Percentiles rank a stretch among this genome's conserved stretches.
Evolutionary conservation across 2,113 vertebrate genomes (phyloP).

Genomic region (Siphamia tubifer): DNA sequence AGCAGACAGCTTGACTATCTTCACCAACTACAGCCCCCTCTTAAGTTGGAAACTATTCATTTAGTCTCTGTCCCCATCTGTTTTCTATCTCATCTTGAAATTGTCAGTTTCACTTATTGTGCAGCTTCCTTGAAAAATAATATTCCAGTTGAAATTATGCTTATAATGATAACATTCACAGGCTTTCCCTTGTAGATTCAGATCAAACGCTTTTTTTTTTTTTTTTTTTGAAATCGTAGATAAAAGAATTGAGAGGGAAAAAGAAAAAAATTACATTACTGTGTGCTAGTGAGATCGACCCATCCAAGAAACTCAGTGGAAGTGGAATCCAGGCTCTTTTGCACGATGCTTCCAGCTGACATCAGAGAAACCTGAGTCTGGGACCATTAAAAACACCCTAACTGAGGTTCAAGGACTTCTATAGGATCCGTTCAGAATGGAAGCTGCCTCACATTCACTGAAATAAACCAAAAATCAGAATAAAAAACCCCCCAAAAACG

Average conservation of each 20-base stretch:
- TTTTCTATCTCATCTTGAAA: conserved; percentile 62
- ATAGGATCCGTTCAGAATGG: neutral
- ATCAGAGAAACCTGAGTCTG: conserved; percentile 52
- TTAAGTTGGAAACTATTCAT: conserved; percentile 53
- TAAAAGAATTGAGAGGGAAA: conserved; percentile 52
- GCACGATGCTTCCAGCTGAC: conserved; percentile 55
- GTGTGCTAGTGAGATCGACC: conserved; percentile 46
- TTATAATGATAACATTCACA: conserved; percentile 62
- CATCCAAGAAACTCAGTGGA: conserved; percentile 46
- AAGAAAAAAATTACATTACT: conserved; percentile 26
- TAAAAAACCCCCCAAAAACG: neutral
- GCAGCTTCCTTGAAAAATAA: conserved; percentile 63
- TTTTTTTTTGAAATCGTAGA: conserved; percentile 61
- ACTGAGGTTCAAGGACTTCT: conserved; percentile 31
- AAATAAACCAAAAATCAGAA: neutral
- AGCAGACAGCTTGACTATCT: conserved; percentile 60
- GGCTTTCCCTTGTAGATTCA: conserved; percentile 57
- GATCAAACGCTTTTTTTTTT: conserved; percentile 62
- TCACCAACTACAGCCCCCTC: conserved; percentile 44
- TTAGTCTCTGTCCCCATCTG: conserved; percentile 62
- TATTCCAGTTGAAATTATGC: conserved; percentile 62
- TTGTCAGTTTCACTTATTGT: conserved; percentile 69
- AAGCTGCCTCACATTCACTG: neutral
- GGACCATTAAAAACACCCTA: conserved; percentile 57
- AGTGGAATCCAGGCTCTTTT: conserved; percentile 30